These are phyloP conservation scores for Scaptomyza pallida DNA, from an alignment of 1,140 invertebrate species.

Conservation along the genomic window DNA sequence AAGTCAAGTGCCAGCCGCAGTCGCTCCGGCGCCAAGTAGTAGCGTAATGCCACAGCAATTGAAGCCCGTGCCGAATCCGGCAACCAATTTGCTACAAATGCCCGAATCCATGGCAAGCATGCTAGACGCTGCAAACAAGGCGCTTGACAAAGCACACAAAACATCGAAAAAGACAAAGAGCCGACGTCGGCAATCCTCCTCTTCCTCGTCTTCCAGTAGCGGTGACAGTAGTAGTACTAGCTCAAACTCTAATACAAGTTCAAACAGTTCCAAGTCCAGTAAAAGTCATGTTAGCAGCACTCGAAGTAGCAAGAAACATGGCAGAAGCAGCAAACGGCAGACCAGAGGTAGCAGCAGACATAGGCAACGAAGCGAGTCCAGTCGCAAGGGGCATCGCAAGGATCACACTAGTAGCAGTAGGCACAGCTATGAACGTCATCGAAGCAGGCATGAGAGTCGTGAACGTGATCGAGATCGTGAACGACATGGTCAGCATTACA, in stretches of 20 bases:
- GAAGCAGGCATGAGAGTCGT: slow-evolving; percentile 26
- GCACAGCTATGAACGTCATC: slow-evolving; percentile 14
- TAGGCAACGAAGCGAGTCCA: slow-evolving; percentile 19
- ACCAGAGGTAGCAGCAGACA: slow-evolving; percentile 8
- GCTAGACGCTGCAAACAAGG: slow-evolving; percentile 65
- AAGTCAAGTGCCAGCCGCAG: slow-evolving; percentile 56
- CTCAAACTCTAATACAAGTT: slow-evolving; percentile 44
- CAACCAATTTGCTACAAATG: slow-evolving; percentile 70
- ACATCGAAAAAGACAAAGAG: slow-evolving; percentile 49
- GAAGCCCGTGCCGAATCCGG: slow-evolving; percentile 64
- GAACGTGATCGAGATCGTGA: slow-evolving; percentile 36
- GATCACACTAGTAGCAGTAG: slow-evolving; percentile 8
- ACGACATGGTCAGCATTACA: slow-evolving; percentile 14
- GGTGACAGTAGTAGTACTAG: slow-evolving; percentile 32
- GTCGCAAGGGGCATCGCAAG: slow-evolving; percentile 10
- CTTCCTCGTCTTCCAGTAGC: slow-evolving; percentile 56
- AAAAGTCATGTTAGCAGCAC: slow-evolving; percentile 40
- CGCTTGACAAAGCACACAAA: slow-evolving; percentile 60
- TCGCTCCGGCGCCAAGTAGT: slow-evolving; percentile 9
- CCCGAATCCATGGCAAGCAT: slow-evolving; percentile 63
- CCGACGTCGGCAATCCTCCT: slow-evolving; percentile 45
- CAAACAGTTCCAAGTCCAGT: slow-evolving; percentile 52
- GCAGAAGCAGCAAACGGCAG: not conserved
- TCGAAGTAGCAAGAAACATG: slow-evolving; percentile 34
- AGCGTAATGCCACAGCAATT: slow-evolving; percentile 41